These are phyloP conservation scores for Dryococelus australis DNA, from an alignment of 2,888 invertebrate species.

Conservation along the genomic window DNA sequence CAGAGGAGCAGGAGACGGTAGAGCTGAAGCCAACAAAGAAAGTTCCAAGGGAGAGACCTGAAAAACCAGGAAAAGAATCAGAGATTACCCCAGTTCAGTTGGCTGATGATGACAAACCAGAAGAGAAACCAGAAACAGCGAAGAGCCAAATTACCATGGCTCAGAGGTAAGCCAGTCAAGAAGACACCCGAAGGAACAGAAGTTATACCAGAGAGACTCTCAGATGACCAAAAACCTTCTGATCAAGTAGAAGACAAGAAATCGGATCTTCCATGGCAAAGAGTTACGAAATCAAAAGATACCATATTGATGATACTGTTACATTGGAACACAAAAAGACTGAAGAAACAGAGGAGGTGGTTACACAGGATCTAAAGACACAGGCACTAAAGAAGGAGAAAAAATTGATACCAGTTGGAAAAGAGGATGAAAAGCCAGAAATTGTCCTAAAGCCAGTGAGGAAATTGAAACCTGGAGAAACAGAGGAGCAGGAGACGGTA, in stretches of 20 bases:
- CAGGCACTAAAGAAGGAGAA: conserved; percentile 40
- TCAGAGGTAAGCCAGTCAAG: conserved; percentile 16
- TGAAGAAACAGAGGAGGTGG: conserved; percentile 37
- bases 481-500: conserved; percentile 34
- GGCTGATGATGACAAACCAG: not conserved
- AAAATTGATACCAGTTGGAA: conserved; percentile 39
- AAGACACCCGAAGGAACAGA: not conserved
- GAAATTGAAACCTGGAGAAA: conserved; percentile 40
- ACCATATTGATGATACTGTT: conserved; percentile 28
- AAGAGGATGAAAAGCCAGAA: conserved; percentile 33
- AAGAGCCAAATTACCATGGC: conserved; percentile 28
- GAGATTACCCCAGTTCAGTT: conserved; percentile 47
- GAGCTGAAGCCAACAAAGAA: conserved; percentile 37
- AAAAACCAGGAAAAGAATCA: conserved; percentile 12
- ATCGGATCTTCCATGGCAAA: conserved; percentile 52
- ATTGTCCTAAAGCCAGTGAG: conserved; percentile 30
- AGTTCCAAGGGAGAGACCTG: conserved; percentile 31
- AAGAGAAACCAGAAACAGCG: conserved; percentile 13
- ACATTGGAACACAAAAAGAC: conserved; percentile 27
- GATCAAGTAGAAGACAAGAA: conserved; percentile 23
- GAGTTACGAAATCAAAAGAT: conserved; percentile 47
- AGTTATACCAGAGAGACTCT: not conserved
- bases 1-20: conserved; percentile 41
- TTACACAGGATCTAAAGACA: conserved; percentile 37
- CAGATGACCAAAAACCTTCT: conserved; percentile 25